Conservation (phyloP, 2,888 invertebrate genomes). For the Thecophora atra region DNA sequence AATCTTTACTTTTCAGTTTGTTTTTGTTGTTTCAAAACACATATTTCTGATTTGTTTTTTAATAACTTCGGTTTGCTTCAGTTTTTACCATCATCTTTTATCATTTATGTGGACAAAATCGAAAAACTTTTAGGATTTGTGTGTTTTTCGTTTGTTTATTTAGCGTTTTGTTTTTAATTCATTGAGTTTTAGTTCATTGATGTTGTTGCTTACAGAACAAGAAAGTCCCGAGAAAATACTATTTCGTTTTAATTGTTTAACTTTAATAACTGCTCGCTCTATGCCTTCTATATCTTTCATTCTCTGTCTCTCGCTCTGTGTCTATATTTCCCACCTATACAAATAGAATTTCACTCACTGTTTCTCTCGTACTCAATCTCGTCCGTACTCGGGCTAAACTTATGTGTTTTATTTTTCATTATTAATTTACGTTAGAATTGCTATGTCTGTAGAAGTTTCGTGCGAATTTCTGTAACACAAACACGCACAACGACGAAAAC, state of each 20-base stretch:
- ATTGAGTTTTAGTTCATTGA: too few species aligned
- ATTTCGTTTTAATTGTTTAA: background rate
- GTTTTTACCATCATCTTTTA: background rate
- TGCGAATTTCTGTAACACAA: background rate
- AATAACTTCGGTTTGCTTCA: slow-evolving; percentile 4
- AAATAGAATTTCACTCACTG: slow-evolving; percentile 1
- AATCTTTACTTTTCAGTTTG: slow-evolving; percentile 43
- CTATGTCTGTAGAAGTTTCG: background rate
- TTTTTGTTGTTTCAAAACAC: slow-evolving; percentile 21
- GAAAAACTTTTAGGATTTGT: slow-evolving; percentile 12
- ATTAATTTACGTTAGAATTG: slow-evolving; percentile 1
- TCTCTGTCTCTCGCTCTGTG: slow-evolving; percentile 16
- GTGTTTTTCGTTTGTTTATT: slow-evolving; percentile 24
- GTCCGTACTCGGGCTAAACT: slow-evolving; percentile 9
- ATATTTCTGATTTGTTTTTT: background rate
- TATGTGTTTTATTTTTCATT: slow-evolving; percentile 26
- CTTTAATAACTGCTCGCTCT: background rate
- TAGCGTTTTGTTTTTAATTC: slow-evolving; percentile 5
- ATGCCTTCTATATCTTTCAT: background rate
- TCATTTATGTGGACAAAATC: slow-evolving; percentile 34
- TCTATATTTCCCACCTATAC: slow-evolving; percentile 3
- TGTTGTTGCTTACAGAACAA: slow-evolving; percentile 27
- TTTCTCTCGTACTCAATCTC: background rate
- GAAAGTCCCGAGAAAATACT: background rate
- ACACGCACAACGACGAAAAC: slow-evolving; percentile 25